Conservation (phyloP, 2,113 vertebrate genomes). For the Copsychus sechellarum region DNA sequence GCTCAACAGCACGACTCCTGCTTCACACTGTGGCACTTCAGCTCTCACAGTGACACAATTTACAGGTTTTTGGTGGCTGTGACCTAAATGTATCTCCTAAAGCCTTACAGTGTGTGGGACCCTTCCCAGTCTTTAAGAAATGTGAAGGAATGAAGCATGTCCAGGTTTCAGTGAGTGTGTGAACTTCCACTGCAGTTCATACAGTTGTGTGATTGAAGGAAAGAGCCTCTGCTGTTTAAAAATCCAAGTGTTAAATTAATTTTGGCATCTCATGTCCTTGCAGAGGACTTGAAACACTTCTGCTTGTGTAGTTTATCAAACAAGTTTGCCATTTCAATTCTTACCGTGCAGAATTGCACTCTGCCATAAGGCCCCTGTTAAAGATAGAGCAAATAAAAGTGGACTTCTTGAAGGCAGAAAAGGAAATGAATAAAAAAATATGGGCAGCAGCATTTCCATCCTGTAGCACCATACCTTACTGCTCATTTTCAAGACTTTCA, state of each 20-base stretch:
- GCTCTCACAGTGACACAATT: not conserved
- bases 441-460: not conserved
- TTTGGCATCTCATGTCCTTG: not conserved
- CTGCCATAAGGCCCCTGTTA: not conserved
- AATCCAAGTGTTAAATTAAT: not conserved
- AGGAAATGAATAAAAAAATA: not conserved
- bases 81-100: not conserved
- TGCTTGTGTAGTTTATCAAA: not conserved
- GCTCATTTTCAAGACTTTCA: constrained; percentile 38
- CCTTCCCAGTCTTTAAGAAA: not conserved
- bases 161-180: not conserved
- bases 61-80: not conserved
- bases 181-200: not conserved
- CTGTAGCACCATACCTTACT: not conserved
- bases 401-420: not conserved
- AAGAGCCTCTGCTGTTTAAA: not conserved
- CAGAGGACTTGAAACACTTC: not conserved
- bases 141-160: not conserved
- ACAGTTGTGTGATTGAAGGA: not conserved
- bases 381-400: not conserved
- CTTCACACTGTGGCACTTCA: not conserved
- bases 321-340: not conserved
- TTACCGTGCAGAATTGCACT: not conserved
- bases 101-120: not conserved
- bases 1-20: not conserved